Evolutionary conservation across 2,797 vertebrate species (phyloP), one percentile per base, ranked within the genome.

Genomic region (Nannoperca australis): DNA sequence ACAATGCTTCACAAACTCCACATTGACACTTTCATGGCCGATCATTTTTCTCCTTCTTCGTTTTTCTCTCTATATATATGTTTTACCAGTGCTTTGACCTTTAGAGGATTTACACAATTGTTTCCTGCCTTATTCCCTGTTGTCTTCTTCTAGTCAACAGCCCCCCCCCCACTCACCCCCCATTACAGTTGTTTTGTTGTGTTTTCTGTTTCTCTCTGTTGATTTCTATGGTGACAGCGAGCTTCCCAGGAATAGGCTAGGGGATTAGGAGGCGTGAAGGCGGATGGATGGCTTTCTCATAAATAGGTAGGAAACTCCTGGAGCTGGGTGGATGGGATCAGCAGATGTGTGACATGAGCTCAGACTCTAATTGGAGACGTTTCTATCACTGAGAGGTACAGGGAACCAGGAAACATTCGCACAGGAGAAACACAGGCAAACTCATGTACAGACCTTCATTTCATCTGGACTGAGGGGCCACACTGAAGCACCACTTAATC

Each of bases 201-300:
- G 24, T 95, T 93, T 94, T 93, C 83, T 95, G 93, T 95, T 94
- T 94, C 90, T 90, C 58, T 11, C 73, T 89, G 74, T 82, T 81
- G 88, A 95, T 96, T 94, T 94, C 94, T 95, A 96, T 95, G 95
- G 95, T 90, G 94, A 96, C 94, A 93, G 88, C 83, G 91, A 70
- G 27, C 92, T 95, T 95, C 93, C 90, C 89, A 91, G 92, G 93
- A 93, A 94, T 93, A 94, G 92, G 92, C 93, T 84, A 84, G 83
- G 93, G 94, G 94, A 95, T 95, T 94, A 92, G 87, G 89, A 94
- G 93, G 93, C 90, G 88, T 92, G 92, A 95, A 94, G 87, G 90
- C 84, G 84, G 88, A 93, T 87, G 90, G 93, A 93, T 94, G 92
- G 90, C 90, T 95, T 94, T 95, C 93, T 95, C 93, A 94, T 94